Evolutionary conservation across 1,140 invertebrate species (phyloP), one percentile per base, ranked within the genome.

Genomic region (Drosophila equinoxialis): DNA sequence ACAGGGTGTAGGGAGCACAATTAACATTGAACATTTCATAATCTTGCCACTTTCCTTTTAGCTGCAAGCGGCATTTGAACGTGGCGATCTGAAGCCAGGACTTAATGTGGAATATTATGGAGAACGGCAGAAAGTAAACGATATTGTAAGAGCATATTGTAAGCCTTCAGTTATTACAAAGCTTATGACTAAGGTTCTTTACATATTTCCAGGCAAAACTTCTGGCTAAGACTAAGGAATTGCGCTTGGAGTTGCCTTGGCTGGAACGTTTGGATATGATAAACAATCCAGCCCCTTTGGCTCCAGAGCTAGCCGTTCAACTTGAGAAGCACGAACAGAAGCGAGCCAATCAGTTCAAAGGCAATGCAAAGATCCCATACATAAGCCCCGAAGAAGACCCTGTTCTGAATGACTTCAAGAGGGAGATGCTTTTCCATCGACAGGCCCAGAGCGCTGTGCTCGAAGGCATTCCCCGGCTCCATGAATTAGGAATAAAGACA

Each of bases 381-480:
- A 95, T 94, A 72, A 92, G 94, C 6, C 93, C 95, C 1, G 93
- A 94, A 2, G 95, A 96, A 60, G 97, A 97, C 93, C 95, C 95
- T 2, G 95, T 97, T 0, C 91, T 98, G n/a, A 97, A 98, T 94
- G 98, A 99, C 91, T 98, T 99, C 84, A 96, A 96, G 90, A 93
- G 98, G 48, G 98, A 99, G 93, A 97, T 97, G 74, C 93, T 95
- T 72, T 98, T 99, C 90, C 97, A 99, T 90, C 93, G 97, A 65
- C 98, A 99, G 93, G 98, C 98, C 3, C 98, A 99, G 90, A 94
- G 95, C 35, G 95, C 97, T 13, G 96, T 97, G 6, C 75, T 98
- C 1, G 95, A 97, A 79, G 96, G 95, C 2, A 94, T 99, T 14
- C 93, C 94, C 23, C 94, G 94, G 60, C 92, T 99, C 4, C 95